These are phyloP conservation scores for Vanessa cardui DNA, from an alignment of 2,888 invertebrate genomes.

Conservation along the genomic window DNA sequence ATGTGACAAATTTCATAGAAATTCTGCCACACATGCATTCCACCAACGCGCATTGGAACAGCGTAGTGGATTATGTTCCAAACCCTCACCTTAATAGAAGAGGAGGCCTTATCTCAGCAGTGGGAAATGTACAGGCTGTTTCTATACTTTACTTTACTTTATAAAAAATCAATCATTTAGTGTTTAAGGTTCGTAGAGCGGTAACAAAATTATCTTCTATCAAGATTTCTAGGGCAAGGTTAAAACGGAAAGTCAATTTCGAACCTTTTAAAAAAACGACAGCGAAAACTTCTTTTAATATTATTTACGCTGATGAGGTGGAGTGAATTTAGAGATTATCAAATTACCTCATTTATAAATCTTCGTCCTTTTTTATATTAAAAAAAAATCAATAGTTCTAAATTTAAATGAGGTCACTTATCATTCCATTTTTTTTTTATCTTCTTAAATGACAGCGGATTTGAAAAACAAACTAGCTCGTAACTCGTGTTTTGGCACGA, in stretches of 20 bases:
- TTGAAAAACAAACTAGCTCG: conserved; percentile 15
- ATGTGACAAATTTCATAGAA: too few relatives aligned
- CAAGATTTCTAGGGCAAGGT: conserved; percentile 18
- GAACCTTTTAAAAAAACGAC: conserved; percentile 3
- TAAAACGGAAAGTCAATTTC: conserved; percentile 17
- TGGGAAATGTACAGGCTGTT: too few relatives aligned
- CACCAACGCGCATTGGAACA: too few relatives aligned
- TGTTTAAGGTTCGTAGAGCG: too few relatives aligned
- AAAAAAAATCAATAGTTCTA: neutral
- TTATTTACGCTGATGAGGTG: neutral
- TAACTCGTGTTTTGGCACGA: conserved; percentile 27
- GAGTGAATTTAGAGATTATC: neutral
- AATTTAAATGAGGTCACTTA: conserved; percentile 9
- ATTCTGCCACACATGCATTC: too few relatives aligned
- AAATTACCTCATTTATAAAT: neutral
- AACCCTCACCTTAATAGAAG: too few relatives aligned
- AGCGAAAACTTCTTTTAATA: conserved; percentile 4
- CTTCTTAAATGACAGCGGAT: conserved; percentile 4
- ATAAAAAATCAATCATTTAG: too few relatives aligned
- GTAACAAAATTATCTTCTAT: neutral
- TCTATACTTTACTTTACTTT: too few relatives aligned
- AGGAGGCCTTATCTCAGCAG: too few relatives aligned
- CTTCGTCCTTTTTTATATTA: neutral
- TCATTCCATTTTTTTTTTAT: neutral
- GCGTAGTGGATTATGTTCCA: too few relatives aligned